A percentile compares a stretch with the other conserved stretches of the same genome.
These are phyloP conservation scores for Pomatostomus ruficeps DNA, from an alignment of 2,113 vertebrate genomes.

Conservation along the genomic window DNA sequence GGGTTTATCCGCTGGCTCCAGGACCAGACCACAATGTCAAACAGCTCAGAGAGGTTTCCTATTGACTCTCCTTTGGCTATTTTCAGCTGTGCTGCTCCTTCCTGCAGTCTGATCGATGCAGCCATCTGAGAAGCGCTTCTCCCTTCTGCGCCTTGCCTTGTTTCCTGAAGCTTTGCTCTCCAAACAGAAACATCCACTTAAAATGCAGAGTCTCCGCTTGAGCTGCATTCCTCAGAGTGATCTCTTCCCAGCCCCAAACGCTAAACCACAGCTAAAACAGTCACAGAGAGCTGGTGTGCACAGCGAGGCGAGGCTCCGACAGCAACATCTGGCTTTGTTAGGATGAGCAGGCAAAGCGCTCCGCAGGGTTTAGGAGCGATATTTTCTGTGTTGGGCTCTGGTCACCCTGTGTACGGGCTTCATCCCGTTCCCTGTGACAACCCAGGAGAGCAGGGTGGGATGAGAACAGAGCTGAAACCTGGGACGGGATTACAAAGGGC, in stretches of 20 bases:
- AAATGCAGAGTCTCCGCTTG: neutral
- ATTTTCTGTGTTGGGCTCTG: neutral
- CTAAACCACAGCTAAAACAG: neutral
- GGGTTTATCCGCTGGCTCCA: neutral
- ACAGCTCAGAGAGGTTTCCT: neutral
- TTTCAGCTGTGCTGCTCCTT: neutral
- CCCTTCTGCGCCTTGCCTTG: neutral
- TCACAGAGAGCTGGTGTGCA: neutral
- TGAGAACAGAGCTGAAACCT: too few species aligned
- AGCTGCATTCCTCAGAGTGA: neutral
- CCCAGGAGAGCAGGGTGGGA: neutral
- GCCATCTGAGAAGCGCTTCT: neutral
- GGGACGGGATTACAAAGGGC: neutral
- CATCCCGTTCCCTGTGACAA: neutral
- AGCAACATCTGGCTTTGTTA: neutral
- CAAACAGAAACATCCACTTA: neutral
- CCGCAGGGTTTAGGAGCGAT: neutral
- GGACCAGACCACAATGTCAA: neutral
- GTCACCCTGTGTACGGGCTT: neutral
- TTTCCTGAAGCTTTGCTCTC: conserved; percentile 5
- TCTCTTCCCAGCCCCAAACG: neutral
- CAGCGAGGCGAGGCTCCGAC: neutral
- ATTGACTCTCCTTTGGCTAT: neutral
- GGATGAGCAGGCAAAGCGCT: neutral
- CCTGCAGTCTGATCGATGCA: neutral